phyloP scores from a whole-genome alignment of 2,113 vertebrate genomes.

The Paracyprichromis sp. region DNA sequence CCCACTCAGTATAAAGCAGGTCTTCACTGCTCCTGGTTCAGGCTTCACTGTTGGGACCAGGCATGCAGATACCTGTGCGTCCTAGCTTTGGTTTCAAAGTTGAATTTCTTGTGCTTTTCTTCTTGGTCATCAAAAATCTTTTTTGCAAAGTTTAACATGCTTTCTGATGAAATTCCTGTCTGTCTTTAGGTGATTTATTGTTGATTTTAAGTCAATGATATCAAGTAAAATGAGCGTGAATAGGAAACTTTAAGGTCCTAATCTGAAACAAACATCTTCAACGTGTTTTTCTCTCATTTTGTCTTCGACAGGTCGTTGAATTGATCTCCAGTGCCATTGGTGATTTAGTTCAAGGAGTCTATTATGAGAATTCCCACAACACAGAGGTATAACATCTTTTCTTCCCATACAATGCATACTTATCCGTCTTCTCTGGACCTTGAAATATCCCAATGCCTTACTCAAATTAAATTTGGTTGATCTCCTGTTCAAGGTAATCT shows the following conservation, averaged over 20 bases:
- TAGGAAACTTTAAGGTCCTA: background rate
- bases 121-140: background rate
- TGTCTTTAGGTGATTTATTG: background rate
- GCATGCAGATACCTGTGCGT: background rate
- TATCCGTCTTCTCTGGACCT: background rate
- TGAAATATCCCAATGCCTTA: accelerated
- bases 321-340: slow-evolving; percentile 93
- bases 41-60: background rate
- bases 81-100: background rate
- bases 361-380: slow-evolving; percentile 79
- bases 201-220: background rate
- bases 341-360: slow-evolving; percentile 93
- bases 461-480: background rate
- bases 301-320: slow-evolving; percentile 83
- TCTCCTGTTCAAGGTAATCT: background rate
- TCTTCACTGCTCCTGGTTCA: background rate
- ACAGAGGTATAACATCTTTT: slow-evolving; percentile 73
- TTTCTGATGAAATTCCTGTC: background rate
- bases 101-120: background rate
- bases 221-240: background rate
- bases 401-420: background rate
- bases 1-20: background rate
- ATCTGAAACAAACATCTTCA: background rate
- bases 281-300: background rate
- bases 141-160: background rate